Percentiles rank a stretch among this genome's conserved stretches.
Conservation (phyloP, 2,888 invertebrate species). For the Apamea monoglypha region DNA sequence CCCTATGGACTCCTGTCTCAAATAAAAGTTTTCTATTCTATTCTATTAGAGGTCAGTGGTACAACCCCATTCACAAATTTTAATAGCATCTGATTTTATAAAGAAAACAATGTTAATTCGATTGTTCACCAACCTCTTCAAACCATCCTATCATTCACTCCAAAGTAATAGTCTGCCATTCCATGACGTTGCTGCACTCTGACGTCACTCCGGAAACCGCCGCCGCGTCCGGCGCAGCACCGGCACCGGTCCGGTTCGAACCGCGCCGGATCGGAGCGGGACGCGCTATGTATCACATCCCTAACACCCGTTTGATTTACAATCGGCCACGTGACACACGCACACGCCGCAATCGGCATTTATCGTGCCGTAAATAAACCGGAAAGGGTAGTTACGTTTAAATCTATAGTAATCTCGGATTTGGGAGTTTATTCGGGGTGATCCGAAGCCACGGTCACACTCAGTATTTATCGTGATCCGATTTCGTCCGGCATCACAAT, state of each 20-base stretch:
- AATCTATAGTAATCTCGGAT: slow-evolving; percentile 61
- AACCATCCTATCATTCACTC: slow-evolving; percentile 18
- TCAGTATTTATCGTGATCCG: slow-evolving; percentile 43
- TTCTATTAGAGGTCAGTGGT: no score
- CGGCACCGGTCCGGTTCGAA: slow-evolving; percentile 11
- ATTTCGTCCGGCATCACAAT: slow-evolving; percentile 19
- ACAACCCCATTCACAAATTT: neutral
- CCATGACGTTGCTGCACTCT: slow-evolving; percentile 40
- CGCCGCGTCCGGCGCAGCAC: slow-evolving; percentile 32
- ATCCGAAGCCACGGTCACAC: slow-evolving; percentile 27
- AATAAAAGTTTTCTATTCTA: no score
- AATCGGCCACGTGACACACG: slow-evolving; percentile 57
- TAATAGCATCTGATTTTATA: no score
- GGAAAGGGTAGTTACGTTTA: slow-evolving; percentile 62
- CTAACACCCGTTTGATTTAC: slow-evolving; percentile 64
- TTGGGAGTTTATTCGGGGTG: slow-evolving; percentile 51
- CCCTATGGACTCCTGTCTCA: no score
- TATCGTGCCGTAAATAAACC: slow-evolving; percentile 63
- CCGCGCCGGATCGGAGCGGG: slow-evolving; percentile 20
- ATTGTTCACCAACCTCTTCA: slow-evolving; percentile 1
- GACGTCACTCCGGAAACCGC: slow-evolving; percentile 43
- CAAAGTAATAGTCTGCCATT: slow-evolving; percentile 47
- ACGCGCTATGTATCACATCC: slow-evolving; percentile 55
- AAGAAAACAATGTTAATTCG: neutral
- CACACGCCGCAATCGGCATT: slow-evolving; percentile 63